Evolutionary conservation across 2,797 vertebrate genomes (phyloP).

Genomic region (Schizopygopsis malacanthus): DNA sequence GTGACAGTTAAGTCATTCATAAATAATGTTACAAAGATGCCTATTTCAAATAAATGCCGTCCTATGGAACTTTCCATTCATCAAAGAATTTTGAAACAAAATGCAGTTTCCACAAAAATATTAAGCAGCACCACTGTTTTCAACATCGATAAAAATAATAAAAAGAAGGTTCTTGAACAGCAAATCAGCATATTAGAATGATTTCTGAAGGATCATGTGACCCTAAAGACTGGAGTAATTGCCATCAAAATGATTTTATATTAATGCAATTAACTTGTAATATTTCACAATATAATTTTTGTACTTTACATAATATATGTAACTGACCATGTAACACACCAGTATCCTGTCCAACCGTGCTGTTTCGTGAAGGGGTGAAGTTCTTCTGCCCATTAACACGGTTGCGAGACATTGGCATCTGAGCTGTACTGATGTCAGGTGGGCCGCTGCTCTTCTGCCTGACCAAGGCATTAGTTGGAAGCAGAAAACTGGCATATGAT

Average conservation of each 20-base stretch:
- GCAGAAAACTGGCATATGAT: conserved; percentile 94
- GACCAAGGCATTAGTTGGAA: conserved; percentile 92
- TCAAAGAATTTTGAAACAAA: neutral
- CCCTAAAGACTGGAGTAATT: neutral
- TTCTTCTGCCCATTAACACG: conserved; percentile 78
- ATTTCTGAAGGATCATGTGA: neutral
- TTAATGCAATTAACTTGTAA: neutral
- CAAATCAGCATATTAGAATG: neutral
- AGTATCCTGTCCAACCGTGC: conserved; percentile 67
- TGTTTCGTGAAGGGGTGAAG: conserved; percentile 74
- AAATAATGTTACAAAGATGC: too few relatives aligned
- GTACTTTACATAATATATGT: neutral
- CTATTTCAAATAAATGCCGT: too few relatives aligned
- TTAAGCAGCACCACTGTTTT: neutral
- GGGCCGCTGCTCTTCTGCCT: conserved; percentile 81
- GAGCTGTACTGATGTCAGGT: conserved; percentile 70
- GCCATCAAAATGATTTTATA: neutral
- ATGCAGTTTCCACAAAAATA: neutral
- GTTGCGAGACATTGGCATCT: conserved; percentile 72
- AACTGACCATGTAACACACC: conserved; percentile 62
- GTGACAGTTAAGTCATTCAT: neutral
- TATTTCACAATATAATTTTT: neutral
- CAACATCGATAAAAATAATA: neutral
- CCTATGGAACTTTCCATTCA: neutral
- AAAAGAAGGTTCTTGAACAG: neutral